phyloP scores from a whole-genome alignment of 2,797 vertebrate genomes.

The Helicolenus hilgendorfi region DNA sequence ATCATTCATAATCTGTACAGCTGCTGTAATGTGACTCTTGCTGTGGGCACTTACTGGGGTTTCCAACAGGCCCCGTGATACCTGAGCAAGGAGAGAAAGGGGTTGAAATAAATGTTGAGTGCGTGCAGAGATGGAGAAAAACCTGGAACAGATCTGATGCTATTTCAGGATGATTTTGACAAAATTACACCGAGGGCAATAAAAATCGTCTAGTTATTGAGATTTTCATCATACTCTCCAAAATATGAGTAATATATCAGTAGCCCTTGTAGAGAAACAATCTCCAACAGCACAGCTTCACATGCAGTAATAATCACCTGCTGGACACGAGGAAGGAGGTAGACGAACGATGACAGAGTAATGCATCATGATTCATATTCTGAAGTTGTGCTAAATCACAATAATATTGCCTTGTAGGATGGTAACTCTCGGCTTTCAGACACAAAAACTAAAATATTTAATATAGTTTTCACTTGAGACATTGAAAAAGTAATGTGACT shows the following conservation, averaged over 20 bases:
- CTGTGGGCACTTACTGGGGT: slow-evolving; percentile 81
- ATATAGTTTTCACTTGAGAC: neutral
- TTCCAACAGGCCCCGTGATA: slow-evolving; percentile 70
- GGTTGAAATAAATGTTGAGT: slow-evolving; percentile 49
- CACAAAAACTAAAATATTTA: neutral
- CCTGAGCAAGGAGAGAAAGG: slow-evolving; percentile 40
- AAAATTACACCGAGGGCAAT: neutral
- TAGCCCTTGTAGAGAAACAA: neutral
- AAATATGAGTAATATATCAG: slow-evolving; percentile 21
- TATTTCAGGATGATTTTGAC: slow-evolving; percentile 14
- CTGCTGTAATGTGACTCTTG: slow-evolving; percentile 81
- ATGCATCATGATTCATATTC: neutral
- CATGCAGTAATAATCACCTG: neutral
- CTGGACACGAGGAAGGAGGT: neutral
- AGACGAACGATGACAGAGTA: slow-evolving; percentile 4
- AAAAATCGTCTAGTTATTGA: slow-evolving; percentile 1
- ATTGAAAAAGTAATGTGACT: neutral
- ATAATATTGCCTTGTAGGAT: neutral
- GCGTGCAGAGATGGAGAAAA: slow-evolving; percentile 28
- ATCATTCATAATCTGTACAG: slow-evolving; percentile 88
- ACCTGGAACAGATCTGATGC: slow-evolving; percentile 32
- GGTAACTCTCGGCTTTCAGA: neutral
- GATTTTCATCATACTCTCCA: slow-evolving; percentile 11
- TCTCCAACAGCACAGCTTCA: neutral
- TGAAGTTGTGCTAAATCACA: neutral